Percentiles rank a stretch among this genome's conserved stretches.
These are phyloP conservation scores for Drosophila mettleri DNA, from an alignment of 2,888 invertebrate species.

Conservation along the genomic window DNA sequence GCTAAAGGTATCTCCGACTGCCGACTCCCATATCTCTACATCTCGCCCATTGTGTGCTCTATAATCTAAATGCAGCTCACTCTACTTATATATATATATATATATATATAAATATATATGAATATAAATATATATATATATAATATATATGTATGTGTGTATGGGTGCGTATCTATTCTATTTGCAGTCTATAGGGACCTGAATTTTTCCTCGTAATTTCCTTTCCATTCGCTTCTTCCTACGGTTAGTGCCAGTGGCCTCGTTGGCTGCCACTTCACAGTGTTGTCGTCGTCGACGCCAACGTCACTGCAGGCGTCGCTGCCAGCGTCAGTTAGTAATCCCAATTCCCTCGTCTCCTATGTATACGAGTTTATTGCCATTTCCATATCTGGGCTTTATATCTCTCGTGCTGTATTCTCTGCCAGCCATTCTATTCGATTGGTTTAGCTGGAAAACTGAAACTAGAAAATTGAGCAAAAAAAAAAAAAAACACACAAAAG, in stretches of 20 bases:
- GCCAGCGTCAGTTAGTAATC: conserved; percentile 64
- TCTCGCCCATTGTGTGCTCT: conserved; percentile 62
- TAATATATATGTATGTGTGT: conserved; percentile 26
- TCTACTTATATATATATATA: conserved; percentile 8
- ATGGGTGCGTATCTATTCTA: conserved; percentile 50
- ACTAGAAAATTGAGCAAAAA: conserved; percentile 22
- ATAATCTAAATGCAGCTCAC: conserved; percentile 71
- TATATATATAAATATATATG: conserved; percentile 7
- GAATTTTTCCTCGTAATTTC: conserved; percentile 79
- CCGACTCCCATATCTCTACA: conserved; percentile 53
- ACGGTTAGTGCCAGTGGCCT: conserved; percentile 47
- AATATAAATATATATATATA: conserved; percentile 17
- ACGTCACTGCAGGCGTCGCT: conserved; percentile 36
- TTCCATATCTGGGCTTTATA: conserved; percentile 79
- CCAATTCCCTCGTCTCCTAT: conserved; percentile 66
- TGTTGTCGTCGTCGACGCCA: conserved; percentile 1
- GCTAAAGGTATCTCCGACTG: conserved; percentile 40
- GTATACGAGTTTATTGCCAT: conserved; percentile 75
- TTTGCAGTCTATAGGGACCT: conserved; percentile 75
- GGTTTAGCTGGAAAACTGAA: conserved; percentile 47
- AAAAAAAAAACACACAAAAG: conserved; percentile 6
- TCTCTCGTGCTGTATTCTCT: conserved; percentile 59
- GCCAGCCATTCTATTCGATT: conserved; percentile 38
- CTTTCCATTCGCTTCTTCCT: conserved; percentile 51
- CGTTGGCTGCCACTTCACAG: conserved; percentile 35